Evolutionary conservation across 2,113 vertebrate species (phyloP).

Genomic region (Asarcornis scutulata): DNA sequence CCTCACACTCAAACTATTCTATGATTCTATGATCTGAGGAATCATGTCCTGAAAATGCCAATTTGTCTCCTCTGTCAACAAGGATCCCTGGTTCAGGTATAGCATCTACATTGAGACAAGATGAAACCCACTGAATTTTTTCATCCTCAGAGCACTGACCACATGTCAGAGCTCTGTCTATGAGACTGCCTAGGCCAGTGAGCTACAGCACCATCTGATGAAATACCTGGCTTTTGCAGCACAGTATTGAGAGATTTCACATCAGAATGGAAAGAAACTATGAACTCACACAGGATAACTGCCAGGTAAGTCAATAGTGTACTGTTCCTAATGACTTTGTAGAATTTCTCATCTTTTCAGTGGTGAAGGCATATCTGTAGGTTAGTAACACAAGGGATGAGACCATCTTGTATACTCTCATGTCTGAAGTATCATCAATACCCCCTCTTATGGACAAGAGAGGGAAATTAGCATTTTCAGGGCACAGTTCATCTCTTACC

Average conservation of each 20-base stretch:
- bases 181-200: neutral
- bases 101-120: neutral
- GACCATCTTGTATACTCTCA: neutral
- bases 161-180: neutral
- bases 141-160: neutral
- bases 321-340: neutral
- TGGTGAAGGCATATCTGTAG: neutral
- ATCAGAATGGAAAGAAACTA: neutral
- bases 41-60: neutral
- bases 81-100: neutral
- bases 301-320: neutral
- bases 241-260: neutral
- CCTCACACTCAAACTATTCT: too few relatives aligned
- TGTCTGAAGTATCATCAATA: neutral
- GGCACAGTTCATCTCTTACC: neutral
- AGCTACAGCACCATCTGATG: neutral
- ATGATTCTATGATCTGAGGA: neutral
- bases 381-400: neutral
- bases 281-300: neutral
- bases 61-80: neutral
- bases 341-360: neutral
- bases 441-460: neutral
- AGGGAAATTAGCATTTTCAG: neutral
- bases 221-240: neutral
- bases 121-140: neutral